Base-by-base conservation (phyloP, 2,888 invertebrate genomes). In the Drosophila nr. medialis region DNA sequence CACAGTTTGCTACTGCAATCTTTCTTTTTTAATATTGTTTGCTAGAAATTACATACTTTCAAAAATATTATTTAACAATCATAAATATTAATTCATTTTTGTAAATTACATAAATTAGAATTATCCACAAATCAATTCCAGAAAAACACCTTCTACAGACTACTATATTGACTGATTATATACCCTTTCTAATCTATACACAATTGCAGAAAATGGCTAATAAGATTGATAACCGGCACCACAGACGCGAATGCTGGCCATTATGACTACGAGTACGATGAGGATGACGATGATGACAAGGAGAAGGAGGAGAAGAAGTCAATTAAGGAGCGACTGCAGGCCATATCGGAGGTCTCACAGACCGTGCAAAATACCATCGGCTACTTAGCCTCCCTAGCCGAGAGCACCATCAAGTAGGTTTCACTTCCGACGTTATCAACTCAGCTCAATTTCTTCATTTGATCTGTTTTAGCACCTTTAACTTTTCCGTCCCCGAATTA, bases 291-390 rank as follows among this genome's bases (percentile, higher is more conserved):
- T 24, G 97, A 97, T 72, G 98, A 98, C 87, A 96, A 96, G 90
- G 97, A 98, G 91, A 97, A 97, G 94, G 99, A 99, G 93, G 99
- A 98, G 92, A 99, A 98, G 93, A 98, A 98, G 93, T 97, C 98
- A 82, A 94, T 99, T 62, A 98, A 98, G 92, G 98, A 99, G 92
- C 95, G 98, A 72, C 93, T 99, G 49, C 98, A 98, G 93, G 97
- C 98, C 4, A 98, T 99, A 83, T 99, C 99, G 93, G 99, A 99
- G 93, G 99, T 99, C 4, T 98, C 99, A 24, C 97, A 98, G 90
- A 97, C 97, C 64, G 98, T 99, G 5, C 99, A 99, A 93, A 98
- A 99, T 90, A 96, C 97, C 0, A 97, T 99, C 69, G 99, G 99
- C 30, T 97, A 96, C 91, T 95, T 99, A 72, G 99, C 99, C 11